Evolutionary conservation across 2,113 vertebrate species (phyloP).

Genomic region (Hypanus sabinus): DNA sequence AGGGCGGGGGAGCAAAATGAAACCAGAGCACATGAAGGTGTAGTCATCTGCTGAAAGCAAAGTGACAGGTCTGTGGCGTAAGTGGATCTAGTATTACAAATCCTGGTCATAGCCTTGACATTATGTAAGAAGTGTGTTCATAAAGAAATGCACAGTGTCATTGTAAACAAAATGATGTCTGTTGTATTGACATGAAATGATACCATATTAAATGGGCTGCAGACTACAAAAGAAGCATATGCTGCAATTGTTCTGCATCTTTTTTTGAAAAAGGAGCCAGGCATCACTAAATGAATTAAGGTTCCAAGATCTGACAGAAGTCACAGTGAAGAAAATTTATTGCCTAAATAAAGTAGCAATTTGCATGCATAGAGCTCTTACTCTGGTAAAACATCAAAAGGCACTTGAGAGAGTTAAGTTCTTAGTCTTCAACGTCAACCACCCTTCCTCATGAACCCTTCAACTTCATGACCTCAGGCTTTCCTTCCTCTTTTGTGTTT

Average conservation of each 20-base stretch:
- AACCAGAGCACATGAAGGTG: neutral
- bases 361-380: neutral
- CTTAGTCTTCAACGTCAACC: neutral
- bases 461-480: neutral
- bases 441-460: neutral
- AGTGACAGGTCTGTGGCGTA: neutral
- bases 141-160: neutral
- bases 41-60: neutral
- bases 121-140: neutral
- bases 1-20: neutral
- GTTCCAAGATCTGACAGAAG: neutral
- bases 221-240: neutral
- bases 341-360: neutral
- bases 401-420: neutral
- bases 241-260: neutral
- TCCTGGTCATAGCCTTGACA: too few relatives aligned
- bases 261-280: neutral
- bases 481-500: too few relatives aligned
- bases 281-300: neutral
- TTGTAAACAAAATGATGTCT: neutral
- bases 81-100: neutral
- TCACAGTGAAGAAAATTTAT: neutral
- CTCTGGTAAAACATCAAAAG: neutral
- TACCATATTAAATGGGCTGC: neutral
- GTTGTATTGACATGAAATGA: neutral